Percentiles rank a stretch among this genome's conserved stretches.
These are phyloP conservation scores for Oligia strigilis DNA, from an alignment of 2,888 invertebrate genomes.

Conservation along the genomic window DNA sequence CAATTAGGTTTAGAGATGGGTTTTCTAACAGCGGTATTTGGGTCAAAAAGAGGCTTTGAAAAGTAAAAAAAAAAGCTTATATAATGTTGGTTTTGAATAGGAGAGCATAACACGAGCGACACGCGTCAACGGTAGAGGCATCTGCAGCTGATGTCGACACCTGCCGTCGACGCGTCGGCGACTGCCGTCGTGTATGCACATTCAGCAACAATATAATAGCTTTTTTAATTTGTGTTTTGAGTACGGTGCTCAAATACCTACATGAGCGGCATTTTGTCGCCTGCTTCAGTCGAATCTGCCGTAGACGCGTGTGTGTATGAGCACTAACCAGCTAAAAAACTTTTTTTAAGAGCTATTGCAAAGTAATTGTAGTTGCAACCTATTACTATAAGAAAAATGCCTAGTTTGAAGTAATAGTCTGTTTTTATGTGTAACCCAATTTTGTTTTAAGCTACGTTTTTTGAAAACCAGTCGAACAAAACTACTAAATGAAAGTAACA, in stretches of 20 bases:
- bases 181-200: too few species aligned
- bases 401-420: not conserved
- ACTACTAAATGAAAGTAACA: not conserved
- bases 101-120: too few species aligned
- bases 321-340: not conserved
- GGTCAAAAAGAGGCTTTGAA: not conserved
- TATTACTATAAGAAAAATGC: not conserved
- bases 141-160: too few species aligned
- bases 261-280: too few species aligned
- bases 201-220: too few species aligned
- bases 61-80: not conserved
- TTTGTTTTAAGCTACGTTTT: not conserved
- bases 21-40: too few species aligned
- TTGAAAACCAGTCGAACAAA: not conserved
- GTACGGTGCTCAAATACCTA: too few species aligned
- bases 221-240: too few species aligned
- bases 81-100: not conserved
- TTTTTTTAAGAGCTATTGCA: not conserved
- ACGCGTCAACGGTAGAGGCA: too few species aligned
- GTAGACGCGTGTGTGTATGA: too few species aligned
- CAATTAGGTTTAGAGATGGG: not conserved
- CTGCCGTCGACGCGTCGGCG: too few species aligned
- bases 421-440: not conserved
- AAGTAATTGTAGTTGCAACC: not conserved
- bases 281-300: too few species aligned